Conservation (phyloP, 1,140 invertebrate genomes). For the Zeugodacus cucurbitae region DNA sequence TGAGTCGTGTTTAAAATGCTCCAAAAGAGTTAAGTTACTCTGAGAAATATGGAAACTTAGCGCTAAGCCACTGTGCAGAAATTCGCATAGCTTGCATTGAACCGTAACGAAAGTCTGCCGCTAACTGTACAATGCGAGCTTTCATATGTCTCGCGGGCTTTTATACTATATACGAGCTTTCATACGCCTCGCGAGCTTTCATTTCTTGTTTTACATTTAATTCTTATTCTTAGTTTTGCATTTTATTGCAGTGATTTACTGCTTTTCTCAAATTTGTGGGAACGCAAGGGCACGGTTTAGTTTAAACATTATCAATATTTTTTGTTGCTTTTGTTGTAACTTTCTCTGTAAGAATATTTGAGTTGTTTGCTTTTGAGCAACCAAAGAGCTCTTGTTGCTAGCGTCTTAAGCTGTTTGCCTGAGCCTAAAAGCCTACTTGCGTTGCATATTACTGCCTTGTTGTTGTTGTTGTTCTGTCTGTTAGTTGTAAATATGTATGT, state of each 20-base stretch:
- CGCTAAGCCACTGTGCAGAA: not conserved
- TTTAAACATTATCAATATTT: too few relatives aligned
- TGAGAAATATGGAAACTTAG: not conserved
- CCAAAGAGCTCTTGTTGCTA: slow-evolving; percentile 3
- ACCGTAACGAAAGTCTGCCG: too few relatives aligned
- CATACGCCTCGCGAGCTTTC: not conserved
- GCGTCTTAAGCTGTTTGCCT: slow-evolving; percentile 7
- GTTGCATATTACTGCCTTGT: not conserved
- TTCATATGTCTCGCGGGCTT: not conserved
- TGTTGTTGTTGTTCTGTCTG: slow-evolving; percentile 18
- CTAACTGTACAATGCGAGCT: not conserved
- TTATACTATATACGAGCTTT: not conserved
- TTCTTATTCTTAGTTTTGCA: not conserved
- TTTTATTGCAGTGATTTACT: not conserved
- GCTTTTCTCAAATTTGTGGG: not conserved
- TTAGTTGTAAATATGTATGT: slow-evolving; percentile 8
- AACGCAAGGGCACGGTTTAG: not conserved
- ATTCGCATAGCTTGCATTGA: too few relatives aligned
- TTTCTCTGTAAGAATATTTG: not conserved
- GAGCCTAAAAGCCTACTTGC: slow-evolving; percentile 12
- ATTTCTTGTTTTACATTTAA: not conserved
- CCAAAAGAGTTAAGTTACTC: not conserved
- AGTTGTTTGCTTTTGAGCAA: not conserved
- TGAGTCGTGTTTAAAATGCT: not conserved
- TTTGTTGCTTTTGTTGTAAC: not conserved